Percentiles rank a stretch among this genome's conserved stretches.
Conservation (phyloP, 2,797 vertebrate genomes). For the Xenops minutus region DNA sequence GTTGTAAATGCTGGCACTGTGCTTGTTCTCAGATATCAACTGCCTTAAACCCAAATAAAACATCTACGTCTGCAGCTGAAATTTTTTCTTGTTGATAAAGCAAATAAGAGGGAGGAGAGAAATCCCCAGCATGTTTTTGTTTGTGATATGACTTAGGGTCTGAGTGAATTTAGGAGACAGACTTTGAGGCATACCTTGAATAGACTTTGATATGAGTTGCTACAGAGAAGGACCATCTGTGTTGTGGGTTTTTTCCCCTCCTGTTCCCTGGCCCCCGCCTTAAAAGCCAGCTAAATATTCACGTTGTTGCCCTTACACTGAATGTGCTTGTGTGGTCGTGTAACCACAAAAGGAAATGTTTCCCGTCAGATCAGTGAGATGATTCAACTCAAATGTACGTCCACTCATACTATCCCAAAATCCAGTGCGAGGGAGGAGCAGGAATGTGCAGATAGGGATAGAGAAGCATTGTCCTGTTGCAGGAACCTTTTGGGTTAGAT, state of each 20-base stretch:
- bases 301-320: not conserved
- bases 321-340: not conserved
- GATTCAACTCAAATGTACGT: slow-evolving; percentile 27
- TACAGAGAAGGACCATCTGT: not conserved
- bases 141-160: not conserved
- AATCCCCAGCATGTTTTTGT: not conserved
- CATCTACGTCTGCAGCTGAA: not conserved
- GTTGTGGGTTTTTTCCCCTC: not conserved
- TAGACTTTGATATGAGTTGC: not conserved
- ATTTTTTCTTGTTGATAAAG: not conserved
- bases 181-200: not conserved
- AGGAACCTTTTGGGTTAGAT: not conserved
- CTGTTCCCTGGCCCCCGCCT: not conserved
- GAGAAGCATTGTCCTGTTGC: not conserved
- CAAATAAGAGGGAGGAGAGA: not conserved
- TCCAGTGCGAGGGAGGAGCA: not conserved
- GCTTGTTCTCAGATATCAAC: not conserved
- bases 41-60: not conserved
- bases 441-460: fast-evolving
- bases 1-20: not conserved
- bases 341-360: slow-evolving; percentile 53
- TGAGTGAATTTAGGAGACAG: not conserved
- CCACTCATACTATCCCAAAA: not conserved
- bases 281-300: not conserved
- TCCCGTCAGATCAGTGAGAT: not conserved